A percentile compares a stretch with the other conserved stretches of the same genome.
Evolutionary conservation across 1,140 invertebrate genomes (phyloP).

Genomic region (Drosophila burlai): DNA sequence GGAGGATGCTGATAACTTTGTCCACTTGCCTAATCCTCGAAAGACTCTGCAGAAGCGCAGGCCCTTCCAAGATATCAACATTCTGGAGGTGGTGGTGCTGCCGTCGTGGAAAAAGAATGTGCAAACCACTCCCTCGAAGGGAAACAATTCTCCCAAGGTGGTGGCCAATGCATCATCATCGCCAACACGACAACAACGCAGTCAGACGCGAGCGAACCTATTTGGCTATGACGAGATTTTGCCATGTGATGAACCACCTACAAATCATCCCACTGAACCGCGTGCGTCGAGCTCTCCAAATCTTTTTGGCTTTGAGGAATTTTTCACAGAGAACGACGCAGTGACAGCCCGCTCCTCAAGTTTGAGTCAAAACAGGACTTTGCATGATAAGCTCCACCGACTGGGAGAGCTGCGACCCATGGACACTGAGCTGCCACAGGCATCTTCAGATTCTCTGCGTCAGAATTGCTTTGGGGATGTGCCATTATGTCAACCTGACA

Average conservation of each 20-base stretch:
- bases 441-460: constrained; percentile 13
- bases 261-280: neutral
- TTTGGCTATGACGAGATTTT: constrained; percentile 48
- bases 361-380: constrained; percentile 21
- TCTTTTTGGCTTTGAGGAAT: constrained; percentile 70
- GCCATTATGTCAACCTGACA: constrained; percentile 47
- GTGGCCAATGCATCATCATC: neutral
- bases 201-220: constrained; percentile 31
- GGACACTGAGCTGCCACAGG: constrained; percentile 34
- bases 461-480: constrained; percentile 23
- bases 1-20: constrained; percentile 53
- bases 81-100: constrained; percentile 68
- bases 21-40: constrained; percentile 71
- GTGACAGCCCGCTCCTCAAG: no score
- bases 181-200: constrained; percentile 7
- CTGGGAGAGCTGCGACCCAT: constrained; percentile 55
- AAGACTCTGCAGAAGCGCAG: constrained; percentile 56
- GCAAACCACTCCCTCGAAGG: constrained; percentile 31
- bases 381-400: constrained; percentile 59
- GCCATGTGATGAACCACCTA: constrained; percentile 1
- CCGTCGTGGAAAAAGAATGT: constrained; percentile 71
- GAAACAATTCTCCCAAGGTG: neutral
- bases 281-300: constrained; percentile 3
- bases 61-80: constrained; percentile 74
- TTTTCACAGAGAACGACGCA: constrained; percentile 36